Evolutionary conservation across 2,888 invertebrate genomes (phyloP), one percentile per base, ranked within the genome.

Genomic region (Dicranocentrus wangi): DNA sequence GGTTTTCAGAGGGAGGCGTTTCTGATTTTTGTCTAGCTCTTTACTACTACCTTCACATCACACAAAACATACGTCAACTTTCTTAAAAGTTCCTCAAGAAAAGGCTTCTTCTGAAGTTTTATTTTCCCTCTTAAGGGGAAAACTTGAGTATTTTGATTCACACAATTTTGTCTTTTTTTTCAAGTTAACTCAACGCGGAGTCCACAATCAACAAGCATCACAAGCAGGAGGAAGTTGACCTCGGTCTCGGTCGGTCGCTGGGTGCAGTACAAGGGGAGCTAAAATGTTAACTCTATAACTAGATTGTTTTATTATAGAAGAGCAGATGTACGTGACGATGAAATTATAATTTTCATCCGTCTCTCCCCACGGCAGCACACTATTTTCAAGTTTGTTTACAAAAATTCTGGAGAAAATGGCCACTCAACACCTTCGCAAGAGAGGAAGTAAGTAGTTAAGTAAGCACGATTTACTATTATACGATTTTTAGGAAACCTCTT

Each of bases 1-100:
- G 72, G 32, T 76, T 81, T 81, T 76, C 70, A 70, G 72, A 60
- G 75, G 77, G 73, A 75, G 75, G 75, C 70, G 69, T 81, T 75
- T 63, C 55, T 63, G 69, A 66, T 65, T 75, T 79, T 69, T 66
- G 21, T n/a, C 43, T 43, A 32, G 28, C 21, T 51, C 23, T 19
- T 61, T 21, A 7, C 47, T 47, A 7, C 47, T 63, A 21, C 28
- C n/a, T 27, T 60, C n/a, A n/a, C n/a, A n/a, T n/a, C n/a, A n/a
- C n/a, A 19, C 27, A 19, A 10, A 19, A 60, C 15, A 60, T 19
- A 60, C 5, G 10, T 60, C 60, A 19, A 25, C 19, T 60, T n/a
- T 66, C 15, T 27, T 60, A 68, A 21, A 53, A 68, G 55, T 23
- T n/a, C 51, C 21, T 19, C 28, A 70, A 69, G 39, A 39, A 39